phyloP scores from a whole-genome alignment of 35 echinoderm and acorn worm genomes.

The Nesometra sesokonis region DNA sequence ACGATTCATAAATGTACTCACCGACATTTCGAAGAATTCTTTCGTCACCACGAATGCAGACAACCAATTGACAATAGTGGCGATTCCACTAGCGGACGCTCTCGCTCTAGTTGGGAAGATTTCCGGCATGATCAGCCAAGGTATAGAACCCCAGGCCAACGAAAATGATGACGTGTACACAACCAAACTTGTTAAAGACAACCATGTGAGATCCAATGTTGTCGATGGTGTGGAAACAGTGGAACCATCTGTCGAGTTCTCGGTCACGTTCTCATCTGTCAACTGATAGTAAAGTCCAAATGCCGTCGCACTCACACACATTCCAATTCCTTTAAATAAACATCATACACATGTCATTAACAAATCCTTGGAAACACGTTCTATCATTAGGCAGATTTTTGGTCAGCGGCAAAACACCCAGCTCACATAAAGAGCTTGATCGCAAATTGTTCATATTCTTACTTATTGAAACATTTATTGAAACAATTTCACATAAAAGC shows the following conservation, averaged over 20 bases:
- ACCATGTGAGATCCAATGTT: conserved; percentile 31
- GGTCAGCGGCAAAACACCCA: too few species aligned
- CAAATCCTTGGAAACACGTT: too few species aligned
- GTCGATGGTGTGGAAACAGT: not conserved
- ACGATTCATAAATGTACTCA: too few species aligned
- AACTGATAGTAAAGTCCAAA: conserved; percentile 83
- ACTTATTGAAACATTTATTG: too few species aligned
- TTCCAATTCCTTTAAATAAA: conserved; percentile 31
- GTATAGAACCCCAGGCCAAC: conserved; percentile 70
- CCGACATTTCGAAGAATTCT: conserved; percentile 50
- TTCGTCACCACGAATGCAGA: conserved; percentile 78
- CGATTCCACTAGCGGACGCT: conserved; percentile 63
- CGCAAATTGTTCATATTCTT: too few species aligned
- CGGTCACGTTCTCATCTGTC: not conserved
- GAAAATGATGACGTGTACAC: conserved; percentile 83
- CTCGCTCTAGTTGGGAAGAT: conserved; percentile 88
- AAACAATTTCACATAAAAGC: too few species aligned
- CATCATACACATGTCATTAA: not conserved
- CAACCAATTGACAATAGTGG: conserved; percentile 58
- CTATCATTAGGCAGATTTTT: too few species aligned
- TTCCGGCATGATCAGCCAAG: conserved; percentile 91
- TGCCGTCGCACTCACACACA: conserved; percentile 61
- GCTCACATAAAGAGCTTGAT: too few species aligned
- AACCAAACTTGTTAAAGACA: conserved; percentile 61
- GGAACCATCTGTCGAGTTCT: not conserved